Conservation (phyloP, 2,888 invertebrate species). For the Adela reaumurella region DNA sequence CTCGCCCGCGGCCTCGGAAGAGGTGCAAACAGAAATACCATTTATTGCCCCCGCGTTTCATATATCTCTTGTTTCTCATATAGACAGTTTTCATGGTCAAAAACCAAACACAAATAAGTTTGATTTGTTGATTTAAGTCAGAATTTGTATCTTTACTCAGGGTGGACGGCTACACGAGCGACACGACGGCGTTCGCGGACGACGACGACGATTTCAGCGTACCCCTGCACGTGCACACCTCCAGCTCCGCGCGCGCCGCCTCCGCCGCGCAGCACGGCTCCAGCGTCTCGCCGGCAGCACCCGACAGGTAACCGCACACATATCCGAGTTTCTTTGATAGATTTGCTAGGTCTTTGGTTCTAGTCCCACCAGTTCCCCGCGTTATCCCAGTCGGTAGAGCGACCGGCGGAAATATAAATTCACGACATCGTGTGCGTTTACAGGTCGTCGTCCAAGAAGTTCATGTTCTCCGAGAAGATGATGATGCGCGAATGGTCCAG, state of each 20-base stretch:
- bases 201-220: conserved; percentile 69
- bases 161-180: conserved; percentile 74
- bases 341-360: too few species aligned
- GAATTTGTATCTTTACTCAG: conserved; percentile 24
- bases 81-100: too few species aligned
- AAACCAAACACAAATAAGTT: too few species aligned
- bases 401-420: too few species aligned
- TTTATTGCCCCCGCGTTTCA: too few species aligned
- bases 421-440: conserved; percentile 1
- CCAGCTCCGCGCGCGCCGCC: conserved; percentile 18
- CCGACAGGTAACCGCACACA: conserved; percentile 31
- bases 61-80: too few species aligned
- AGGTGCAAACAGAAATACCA: too few species aligned
- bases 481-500: conserved; percentile 50
- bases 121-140: too few species aligned
- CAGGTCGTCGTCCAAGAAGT: conserved; percentile 51
- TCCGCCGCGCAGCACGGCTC: conserved; percentile 26
- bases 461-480: conserved; percentile 47
- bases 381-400: too few species aligned
- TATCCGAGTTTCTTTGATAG: background rate
- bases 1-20: too few species aligned
- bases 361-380: too few species aligned
- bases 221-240: conserved; percentile 67
- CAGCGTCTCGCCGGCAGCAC: conserved; percentile 44
- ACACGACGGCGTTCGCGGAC: conserved; percentile 74